Base-by-base conservation (phyloP, 2,797 vertebrate genomes). In the Onychomys torridus region DNA sequence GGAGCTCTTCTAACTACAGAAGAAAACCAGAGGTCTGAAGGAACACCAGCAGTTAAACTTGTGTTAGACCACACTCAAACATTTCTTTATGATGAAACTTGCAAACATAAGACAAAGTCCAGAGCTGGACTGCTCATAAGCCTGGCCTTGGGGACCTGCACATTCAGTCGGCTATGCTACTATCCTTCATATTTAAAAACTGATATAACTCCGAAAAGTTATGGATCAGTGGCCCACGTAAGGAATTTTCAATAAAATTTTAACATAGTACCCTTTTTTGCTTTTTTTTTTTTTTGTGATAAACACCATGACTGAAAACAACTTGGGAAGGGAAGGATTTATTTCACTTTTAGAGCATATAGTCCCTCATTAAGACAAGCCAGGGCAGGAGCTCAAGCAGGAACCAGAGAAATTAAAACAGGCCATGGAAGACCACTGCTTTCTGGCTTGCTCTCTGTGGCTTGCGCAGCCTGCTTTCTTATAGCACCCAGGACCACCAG, bases 171-270 rank as follows among this genome's bases (percentile, higher is more conserved):
- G 21, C 32, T 32, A 46, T 34, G 23, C 55, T 23, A 49, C 37
- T 96, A 27, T 88, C 6, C 59, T 94, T 92, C 65, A 49, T 84
- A 52, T 77, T 95, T 95, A 87, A 92, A 96, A 65, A n/a, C 55
- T 63, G n/a, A 91, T 65, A 29, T 65, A 90, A 92, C 46, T 78
- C 27, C 88, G 59, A 85, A 93, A 93, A 77, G 76, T n/a, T n/a
- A n/a, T n/a, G 27, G 19, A 29, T 67, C 78, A 89, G 63, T 69
- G 75, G 55, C 37, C 34, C 43, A 67, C 32, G 16, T 87, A 37
- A 87, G 17, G 49, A 61, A 76, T 76, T 29, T 43, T 46, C 71
- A 61, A n/a, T 89, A 61, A 76, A 63, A n/a, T 49, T 63, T 63
- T 46, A 63, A 89, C 37, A 61, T 49, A 46, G 40, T 65, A 84